Conservation (phyloP, 2,113 vertebrate genomes). For the Scortum barcoo region DNA sequence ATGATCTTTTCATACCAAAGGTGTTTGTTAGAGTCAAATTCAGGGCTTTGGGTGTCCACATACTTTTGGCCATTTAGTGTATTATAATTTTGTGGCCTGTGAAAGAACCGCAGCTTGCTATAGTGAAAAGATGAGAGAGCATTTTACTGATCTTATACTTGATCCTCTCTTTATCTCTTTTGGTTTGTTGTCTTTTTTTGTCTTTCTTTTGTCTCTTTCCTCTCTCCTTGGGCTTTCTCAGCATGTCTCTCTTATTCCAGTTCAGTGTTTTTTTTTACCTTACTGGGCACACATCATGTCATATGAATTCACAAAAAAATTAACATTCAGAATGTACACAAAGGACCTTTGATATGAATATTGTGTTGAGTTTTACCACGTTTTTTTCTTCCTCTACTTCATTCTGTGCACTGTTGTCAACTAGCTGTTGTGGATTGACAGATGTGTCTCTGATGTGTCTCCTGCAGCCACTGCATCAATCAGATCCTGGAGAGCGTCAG, state of each 20-base stretch:
- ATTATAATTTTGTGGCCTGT: background rate
- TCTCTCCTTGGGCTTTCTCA: background rate
- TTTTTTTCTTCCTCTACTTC: background rate
- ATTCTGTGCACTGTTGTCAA: background rate
- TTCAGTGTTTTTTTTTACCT: background rate
- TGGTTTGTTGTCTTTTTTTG: background rate
- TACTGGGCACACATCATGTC: background rate
- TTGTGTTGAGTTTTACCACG: background rate
- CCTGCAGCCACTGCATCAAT: constrained; percentile 97
- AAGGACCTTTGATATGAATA: background rate
- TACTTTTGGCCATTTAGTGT: background rate
- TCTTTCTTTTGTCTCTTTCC: background rate
- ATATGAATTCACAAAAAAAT: background rate
- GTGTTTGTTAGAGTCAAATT: background rate
- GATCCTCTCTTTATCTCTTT: background rate
- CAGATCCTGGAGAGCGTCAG: constrained; percentile 99
- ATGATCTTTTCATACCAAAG: background rate
- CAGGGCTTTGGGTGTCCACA: background rate
- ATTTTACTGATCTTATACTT: background rate
- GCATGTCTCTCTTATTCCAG: background rate
- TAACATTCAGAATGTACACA: background rate
- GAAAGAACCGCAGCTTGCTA: background rate
- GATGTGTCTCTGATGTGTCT: constrained; percentile 45
- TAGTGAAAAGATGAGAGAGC: background rate
- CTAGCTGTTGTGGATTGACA: constrained; percentile 21